These are phyloP conservation scores for Limenitis camilla DNA, from an alignment of 2,888 invertebrate species.

Conservation along the genomic window DNA sequence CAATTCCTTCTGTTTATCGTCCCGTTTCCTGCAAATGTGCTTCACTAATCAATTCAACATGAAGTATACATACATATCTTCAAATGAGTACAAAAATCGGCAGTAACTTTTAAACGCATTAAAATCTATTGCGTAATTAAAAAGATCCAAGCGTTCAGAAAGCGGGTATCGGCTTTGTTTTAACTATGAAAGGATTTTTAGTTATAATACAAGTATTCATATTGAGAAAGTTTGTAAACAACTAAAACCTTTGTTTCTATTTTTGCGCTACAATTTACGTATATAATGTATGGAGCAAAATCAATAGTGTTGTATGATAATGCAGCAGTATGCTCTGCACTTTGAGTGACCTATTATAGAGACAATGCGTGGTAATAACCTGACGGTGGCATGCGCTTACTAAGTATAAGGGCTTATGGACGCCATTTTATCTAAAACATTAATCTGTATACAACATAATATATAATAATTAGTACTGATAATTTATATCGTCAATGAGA, in stretches of 20 bases:
- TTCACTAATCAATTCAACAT: constrained; percentile 1
- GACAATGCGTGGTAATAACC: constrained; percentile 67
- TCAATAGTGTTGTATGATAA: constrained; percentile 20
- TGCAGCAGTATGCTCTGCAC: constrained; percentile 34
- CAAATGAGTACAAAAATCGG: neutral
- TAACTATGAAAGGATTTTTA: no score
- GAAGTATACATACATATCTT: neutral
- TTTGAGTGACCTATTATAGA: constrained; percentile 48
- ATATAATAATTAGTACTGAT: neutral
- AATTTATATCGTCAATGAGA: neutral
- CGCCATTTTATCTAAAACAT: constrained; percentile 13
- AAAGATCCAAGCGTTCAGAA: no score
- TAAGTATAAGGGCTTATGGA: constrained; percentile 10
- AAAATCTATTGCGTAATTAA: no score
- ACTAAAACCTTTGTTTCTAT: neutral
- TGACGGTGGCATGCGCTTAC: constrained; percentile 38
- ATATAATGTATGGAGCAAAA: constrained; percentile 1
- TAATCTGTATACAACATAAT: neutral
- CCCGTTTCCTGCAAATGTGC: constrained; percentile 35
- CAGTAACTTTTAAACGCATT: no score
- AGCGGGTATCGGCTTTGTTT: no score
- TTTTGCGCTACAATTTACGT: neutral
- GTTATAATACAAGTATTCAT: no score
- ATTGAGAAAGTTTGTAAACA: no score
- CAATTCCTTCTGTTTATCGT: constrained; percentile 36